phyloP scores from a whole-genome alignment of 2,797 vertebrate species.

The Margarornis squamiger region DNA sequence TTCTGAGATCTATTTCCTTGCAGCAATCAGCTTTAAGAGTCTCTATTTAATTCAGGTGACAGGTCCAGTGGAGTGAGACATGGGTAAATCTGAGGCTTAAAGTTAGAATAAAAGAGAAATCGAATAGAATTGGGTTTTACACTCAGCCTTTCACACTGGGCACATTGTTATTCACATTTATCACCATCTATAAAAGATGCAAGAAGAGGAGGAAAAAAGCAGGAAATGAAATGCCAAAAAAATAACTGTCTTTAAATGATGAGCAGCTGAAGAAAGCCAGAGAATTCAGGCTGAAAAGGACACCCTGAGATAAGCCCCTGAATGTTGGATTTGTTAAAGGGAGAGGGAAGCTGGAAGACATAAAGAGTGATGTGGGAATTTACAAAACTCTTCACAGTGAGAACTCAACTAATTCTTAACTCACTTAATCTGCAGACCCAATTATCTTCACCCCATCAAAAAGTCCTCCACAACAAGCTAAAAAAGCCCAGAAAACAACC shows the following conservation, averaged over 20 bases:
- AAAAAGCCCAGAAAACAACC: constrained; percentile 13
- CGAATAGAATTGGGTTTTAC: constrained; percentile 44
- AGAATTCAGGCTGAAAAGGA: constrained; percentile 34
- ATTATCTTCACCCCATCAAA: constrained; percentile 39
- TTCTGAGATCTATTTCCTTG: constrained; percentile 46
- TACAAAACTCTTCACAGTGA: background rate
- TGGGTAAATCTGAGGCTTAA: constrained; percentile 44
- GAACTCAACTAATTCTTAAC: background rate
- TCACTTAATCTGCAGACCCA: constrained; percentile 22
- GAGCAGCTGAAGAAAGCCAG: constrained; percentile 36
- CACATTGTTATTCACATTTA: constrained; percentile 66
- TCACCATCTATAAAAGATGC: constrained; percentile 62
- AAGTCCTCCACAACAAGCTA: background rate
- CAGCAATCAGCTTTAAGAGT: constrained; percentile 50
- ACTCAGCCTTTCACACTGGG: constrained; percentile 17
- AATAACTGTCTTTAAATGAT: constrained; percentile 54
- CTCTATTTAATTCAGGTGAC: constrained; percentile 56
- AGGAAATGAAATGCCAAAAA: constrained; percentile 68
- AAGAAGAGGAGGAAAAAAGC: constrained; percentile 30
- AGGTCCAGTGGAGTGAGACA: constrained; percentile 48
- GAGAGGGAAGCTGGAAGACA: background rate
- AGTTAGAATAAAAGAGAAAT: constrained; percentile 48
- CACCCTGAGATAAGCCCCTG: background rate
- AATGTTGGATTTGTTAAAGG: background rate
- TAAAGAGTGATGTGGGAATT: constrained; percentile 13